phyloP scores from a whole-genome alignment of 1,140 invertebrate species.

The Helicoverpa armigera region DNA sequence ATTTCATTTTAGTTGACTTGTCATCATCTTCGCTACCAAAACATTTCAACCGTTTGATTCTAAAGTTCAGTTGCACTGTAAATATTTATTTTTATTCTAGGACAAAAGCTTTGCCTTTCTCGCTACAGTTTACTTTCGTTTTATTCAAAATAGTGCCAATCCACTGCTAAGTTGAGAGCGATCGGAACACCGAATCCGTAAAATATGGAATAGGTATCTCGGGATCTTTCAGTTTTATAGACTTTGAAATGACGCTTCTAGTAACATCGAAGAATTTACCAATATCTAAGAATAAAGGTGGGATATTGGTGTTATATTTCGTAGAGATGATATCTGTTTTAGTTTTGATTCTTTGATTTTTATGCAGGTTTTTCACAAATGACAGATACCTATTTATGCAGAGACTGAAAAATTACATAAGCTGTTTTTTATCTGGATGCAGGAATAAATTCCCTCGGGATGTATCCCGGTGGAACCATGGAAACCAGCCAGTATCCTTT shows the following conservation, averaged over 20 bases:
- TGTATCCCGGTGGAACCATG: no score
- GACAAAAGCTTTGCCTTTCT: background rate
- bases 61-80: background rate
- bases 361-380: no score
- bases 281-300: background rate
- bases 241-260: constrained; percentile 19
- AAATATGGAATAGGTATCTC: constrained; percentile 39
- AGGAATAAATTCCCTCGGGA: no score
- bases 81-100: background rate
- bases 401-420: no score
- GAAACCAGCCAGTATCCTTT: no score
- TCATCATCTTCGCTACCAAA: no score
- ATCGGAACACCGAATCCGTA: constrained; percentile 31
- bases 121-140: constrained; percentile 17
- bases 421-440: no score
- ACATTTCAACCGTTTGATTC: no score
- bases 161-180: constrained; percentile 27
- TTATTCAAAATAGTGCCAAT: constrained; percentile 46
- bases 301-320: background rate
- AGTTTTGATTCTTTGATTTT: background rate
- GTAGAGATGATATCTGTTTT: background rate
- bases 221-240: constrained; percentile 33
- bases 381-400: no score
- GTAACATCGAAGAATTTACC: constrained; percentile 14
- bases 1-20: background rate